Base-by-base conservation (phyloP, 2,888 invertebrate genomes). In the Byasa hedistus region DNA sequence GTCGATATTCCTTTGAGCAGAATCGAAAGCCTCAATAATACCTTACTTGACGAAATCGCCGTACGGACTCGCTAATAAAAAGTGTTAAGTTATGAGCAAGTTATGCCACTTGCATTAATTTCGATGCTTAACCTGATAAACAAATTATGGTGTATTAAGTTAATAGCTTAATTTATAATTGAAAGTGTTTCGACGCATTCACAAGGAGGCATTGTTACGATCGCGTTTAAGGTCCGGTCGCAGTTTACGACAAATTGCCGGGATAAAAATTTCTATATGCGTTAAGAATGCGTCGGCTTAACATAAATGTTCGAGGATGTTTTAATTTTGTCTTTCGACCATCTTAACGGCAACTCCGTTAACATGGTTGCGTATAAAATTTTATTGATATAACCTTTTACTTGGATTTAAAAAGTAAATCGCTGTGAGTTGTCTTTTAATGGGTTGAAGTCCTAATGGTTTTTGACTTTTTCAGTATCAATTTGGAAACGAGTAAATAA, bases 161-260 rank as follows among this genome's bases (percentile, higher is more conserved):
- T 91, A 87, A 91, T 91, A 89, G 90, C 91, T 91, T 90, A 89
- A 91, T 91, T 90, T 91, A 90, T 91, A 90, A 90, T 90, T 91
- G 88, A 87, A 89, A 83, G 79, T 86, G 81, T 87, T 85, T 85
- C 83, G 85, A 82, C 82, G 82, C 83, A 82, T 84, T 85, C 84
- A 85, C 86, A 86, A 87, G 85, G 84, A 83, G 75, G 85, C 79
- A 85, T 87, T 89, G 88, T 88, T 89, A 86, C 81, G 84, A 83
- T 77, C 80, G 69, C 74, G 76, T 86, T 87, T 83, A 79, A 80
- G 79, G 80, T 82, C 81, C 79, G 80, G 79, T 69, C 69, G 76
- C 69, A 76, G 81, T 83, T 79, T 77, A 81, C 79, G 82, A 87
- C 86, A 87, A 89, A 88, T 89, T 86, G 82, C 77, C 69, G 66